Percentiles rank a stretch among this genome's conserved stretches.
These are phyloP conservation scores for Psittacara wagleri DNA, from an alignment of 2,113 vertebrate genomes.

Conservation along the genomic window DNA sequence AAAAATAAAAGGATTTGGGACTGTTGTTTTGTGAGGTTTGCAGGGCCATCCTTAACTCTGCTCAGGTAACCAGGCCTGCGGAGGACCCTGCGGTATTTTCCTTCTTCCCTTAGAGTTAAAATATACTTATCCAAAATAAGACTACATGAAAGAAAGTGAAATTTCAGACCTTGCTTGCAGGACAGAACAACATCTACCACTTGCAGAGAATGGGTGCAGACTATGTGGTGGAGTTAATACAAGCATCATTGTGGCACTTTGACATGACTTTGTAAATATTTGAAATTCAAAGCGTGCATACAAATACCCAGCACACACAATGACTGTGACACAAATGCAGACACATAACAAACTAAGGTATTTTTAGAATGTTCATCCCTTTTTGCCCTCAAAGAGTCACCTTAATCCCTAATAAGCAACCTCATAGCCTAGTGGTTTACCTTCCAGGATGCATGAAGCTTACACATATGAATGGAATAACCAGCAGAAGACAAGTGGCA, in stretches of 20 bases:
- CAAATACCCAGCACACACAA: slow-evolving; percentile 16
- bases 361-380: neutral
- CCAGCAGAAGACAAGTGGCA: neutral
- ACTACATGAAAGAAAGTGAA: neutral
- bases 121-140: neutral
- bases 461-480: neutral
- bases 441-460: neutral
- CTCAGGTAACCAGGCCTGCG: neutral
- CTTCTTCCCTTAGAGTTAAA: neutral
- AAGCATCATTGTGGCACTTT: neutral
- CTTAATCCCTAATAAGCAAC: neutral
- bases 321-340: neutral
- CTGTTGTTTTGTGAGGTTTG: neutral
- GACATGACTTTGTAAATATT: slow-evolving; percentile 9
- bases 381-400: neutral
- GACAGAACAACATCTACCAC: neutral
- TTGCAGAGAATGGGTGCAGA: neutral
- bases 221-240: neutral
- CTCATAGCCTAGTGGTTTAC: neutral
- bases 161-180: neutral
- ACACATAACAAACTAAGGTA: neutral
- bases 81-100: neutral
- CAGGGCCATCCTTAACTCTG: neutral
- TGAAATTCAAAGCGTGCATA: slow-evolving; percentile 11
- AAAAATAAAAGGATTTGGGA: neutral